These are phyloP conservation scores for Pteronura brasiliensis DNA, from an alignment of 2,113 vertebrate species.

Conservation along the genomic window DNA sequence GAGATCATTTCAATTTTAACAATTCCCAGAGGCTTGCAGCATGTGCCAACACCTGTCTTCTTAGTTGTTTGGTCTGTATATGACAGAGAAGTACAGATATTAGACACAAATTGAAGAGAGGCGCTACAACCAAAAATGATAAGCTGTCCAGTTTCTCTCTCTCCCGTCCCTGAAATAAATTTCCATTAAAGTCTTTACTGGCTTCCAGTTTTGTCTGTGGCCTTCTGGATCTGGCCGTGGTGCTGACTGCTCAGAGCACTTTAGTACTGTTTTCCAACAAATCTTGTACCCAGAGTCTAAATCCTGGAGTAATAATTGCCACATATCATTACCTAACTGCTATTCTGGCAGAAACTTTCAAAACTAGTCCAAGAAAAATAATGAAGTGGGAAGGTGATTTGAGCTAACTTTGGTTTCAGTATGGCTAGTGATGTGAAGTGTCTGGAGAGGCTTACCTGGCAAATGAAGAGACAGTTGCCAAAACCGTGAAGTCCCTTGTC, in stretches of 20 bases:
- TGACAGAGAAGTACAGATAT: background rate
- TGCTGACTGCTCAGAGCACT: conserved; percentile 44
- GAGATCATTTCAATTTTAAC: background rate
- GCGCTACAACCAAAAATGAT: background rate
- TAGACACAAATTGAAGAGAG: background rate
- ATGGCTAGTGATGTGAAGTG: background rate
- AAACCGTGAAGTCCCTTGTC: background rate
- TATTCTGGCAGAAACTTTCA: background rate
- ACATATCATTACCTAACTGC: background rate
- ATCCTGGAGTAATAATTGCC: background rate
- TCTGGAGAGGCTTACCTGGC: background rate
- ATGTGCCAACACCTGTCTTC: background rate
- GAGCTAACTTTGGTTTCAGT: background rate
- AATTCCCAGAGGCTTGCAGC: background rate
- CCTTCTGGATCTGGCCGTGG: conserved; percentile 69
- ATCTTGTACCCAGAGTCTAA: background rate
- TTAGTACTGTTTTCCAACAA: background rate
- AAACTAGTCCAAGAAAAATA: background rate
- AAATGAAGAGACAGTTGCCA: background rate
- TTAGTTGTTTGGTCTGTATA: background rate
- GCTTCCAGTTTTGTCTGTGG: background rate
- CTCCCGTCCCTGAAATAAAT: background rate
- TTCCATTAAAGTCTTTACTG: background rate
- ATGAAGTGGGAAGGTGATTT: background rate
- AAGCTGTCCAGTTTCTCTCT: background rate